Evolutionary conservation across 2,797 vertebrate genomes (phyloP).

Genomic region (Microhierax caerulescens): DNA sequence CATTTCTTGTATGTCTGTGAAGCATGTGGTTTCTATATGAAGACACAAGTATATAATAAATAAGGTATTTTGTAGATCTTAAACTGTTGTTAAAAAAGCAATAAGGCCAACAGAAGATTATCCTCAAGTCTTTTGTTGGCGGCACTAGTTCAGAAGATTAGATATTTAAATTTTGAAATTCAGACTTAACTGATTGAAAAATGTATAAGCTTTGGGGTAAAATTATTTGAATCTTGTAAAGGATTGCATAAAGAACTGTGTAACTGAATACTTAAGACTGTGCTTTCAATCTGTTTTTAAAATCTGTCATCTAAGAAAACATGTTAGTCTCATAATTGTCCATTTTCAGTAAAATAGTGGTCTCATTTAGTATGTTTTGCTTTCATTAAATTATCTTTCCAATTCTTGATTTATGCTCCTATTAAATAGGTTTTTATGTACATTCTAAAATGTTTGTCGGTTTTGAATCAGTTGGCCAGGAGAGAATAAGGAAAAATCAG

Average conservation of each 20-base stretch:
- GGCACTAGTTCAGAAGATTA: background rate
- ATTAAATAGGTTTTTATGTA: background rate
- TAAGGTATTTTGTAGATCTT: background rate
- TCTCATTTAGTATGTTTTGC: background rate
- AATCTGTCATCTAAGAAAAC: background rate
- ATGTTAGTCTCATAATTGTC: background rate
- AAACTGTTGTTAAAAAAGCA: background rate
- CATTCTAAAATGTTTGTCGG: background rate
- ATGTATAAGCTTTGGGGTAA: background rate
- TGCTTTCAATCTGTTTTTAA: background rate
- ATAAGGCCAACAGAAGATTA: background rate
- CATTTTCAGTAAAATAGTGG: background rate
- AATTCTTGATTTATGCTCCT: background rate
- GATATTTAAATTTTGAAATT: background rate
- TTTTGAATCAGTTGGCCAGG: background rate
- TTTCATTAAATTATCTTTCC: background rate
- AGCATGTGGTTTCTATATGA: background rate
- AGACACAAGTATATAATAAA: background rate
- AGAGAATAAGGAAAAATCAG: background rate
- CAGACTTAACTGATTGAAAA: background rate
- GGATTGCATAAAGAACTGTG: background rate
- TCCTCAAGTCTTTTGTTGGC: background rate
- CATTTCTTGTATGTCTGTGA: background rate
- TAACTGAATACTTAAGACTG: background rate
- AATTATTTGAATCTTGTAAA: background rate